phyloP scores from a whole-genome alignment of 2,888 invertebrate genomes.

The Patella ulyssiponensis region DNA sequence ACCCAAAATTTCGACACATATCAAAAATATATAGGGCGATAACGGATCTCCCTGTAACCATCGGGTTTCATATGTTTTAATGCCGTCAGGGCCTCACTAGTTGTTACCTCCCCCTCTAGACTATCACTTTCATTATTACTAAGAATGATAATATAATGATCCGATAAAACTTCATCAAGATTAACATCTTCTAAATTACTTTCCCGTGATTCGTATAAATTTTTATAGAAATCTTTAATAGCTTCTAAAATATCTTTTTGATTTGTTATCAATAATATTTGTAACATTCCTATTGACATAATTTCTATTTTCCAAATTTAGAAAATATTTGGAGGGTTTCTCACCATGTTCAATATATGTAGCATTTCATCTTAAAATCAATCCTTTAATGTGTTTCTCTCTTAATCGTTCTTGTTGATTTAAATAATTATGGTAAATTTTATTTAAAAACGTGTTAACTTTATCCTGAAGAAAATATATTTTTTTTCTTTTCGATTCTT shows the following conservation, averaged over 20 bases:
- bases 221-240: background rate
- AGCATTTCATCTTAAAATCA: background rate
- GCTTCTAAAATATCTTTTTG: background rate
- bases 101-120: background rate
- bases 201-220: background rate
- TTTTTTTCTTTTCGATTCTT: too few relatives aligned
- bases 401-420: background rate
- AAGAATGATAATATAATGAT: background rate
- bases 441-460: background rate
- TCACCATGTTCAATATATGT: background rate
- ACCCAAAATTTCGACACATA: background rate
- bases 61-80: background rate
- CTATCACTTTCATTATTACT: background rate
- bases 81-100: background rate
- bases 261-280: background rate
- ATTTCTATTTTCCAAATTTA: background rate
- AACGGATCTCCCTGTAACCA: background rate
- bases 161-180: background rate
- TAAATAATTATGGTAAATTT: constrained; percentile 3
- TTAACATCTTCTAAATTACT: background rate
- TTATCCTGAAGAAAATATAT: too few relatives aligned
- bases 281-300: background rate
- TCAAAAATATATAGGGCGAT: background rate
- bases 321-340: constrained; percentile 4
- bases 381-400: background rate